Base-by-base conservation (phyloP, 2,888 invertebrate species). In the Stenoptilia bipunctidactyla region DNA sequence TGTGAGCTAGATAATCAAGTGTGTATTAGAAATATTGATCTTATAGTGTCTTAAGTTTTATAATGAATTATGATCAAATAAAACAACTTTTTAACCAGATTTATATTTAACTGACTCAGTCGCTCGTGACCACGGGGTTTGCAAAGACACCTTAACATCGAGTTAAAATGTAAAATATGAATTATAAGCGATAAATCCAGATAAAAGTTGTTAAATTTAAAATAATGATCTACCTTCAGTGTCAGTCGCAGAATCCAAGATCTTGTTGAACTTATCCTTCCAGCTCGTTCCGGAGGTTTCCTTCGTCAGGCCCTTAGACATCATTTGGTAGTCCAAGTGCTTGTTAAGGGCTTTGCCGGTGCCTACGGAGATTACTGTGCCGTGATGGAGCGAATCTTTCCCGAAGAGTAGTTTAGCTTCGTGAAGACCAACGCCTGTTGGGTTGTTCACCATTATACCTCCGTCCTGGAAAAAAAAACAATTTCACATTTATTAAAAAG, bases 371-470 rank as follows among this genome's bases (percentile, higher is more conserved):
- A 97, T 86, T 0, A 97, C 88, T 55, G 93, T 92, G 14, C 63
- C 75, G 13, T 59, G 56, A 49, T 90, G 90, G 35, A 96, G 80
- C 0, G 87, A 85, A 42, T 82, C 86, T 33, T 89, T 85, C 0
- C 95, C 95, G 92, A 92, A 97, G 36, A 97, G 70, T 27, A 91
- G 85, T 50, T 89, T 89, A 0, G 94, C 92, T 75, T 97, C 97
- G 62, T 95, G 95, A 34, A 96, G 84, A 0, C 93, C 97, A 5
- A 96, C 89, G 1, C 93, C 93, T 9, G 94, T 90, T 0, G 96
- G 96, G 73, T 96, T 97, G 77, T 96, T 96, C 9, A 91, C 90
- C 66, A 94, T 77, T 53, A 95, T 88, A 15, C 96, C 95, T 47
- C 92, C 92, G 73, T 93, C 93, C 89, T 89, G 52, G 1, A 1